Base-by-base conservation (phyloP, 2,888 invertebrate species). In the Thera obeliscata region DNA sequence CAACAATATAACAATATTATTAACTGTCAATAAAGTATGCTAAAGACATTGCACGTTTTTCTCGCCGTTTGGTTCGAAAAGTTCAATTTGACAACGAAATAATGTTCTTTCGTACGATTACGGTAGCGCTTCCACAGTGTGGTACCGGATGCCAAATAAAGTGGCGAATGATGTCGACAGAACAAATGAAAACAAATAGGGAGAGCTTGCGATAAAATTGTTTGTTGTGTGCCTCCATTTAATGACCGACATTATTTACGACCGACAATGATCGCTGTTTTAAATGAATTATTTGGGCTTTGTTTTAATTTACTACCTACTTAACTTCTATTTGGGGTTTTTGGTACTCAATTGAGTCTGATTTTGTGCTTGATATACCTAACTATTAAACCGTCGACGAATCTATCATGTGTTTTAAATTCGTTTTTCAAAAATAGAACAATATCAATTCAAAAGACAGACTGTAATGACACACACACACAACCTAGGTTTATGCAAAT, bases 171-270 rank as follows among this genome's bases (percentile, higher is more conserved):
- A 87, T 85, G 85, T 81, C 81, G 79, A 81, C 78, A 79, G 81
- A 75, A 86, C 86, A 87, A 89, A 89, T 87, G 87, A 83, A 88
- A 86, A 89, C 86, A 87, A 89, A 89, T 86, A 87, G 82, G 80
- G 83, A 82, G 83, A 87, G 80, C 75, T 76, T 69, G 80, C 82
- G 82, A 88, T 83, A 88, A 87, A 46, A 88, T 87, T 80, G 78
- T 77, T 81, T 78, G 81, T 78, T 81, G 79, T 78, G 75, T 78
- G 79, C 81, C 79, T 82, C 82, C 83, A 76, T 84, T 87, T 88
- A 86, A 89, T 82, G 82, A 82, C 79, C 76, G 75, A 77, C 78
- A 81, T 82, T 79, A 86, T 83, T 87, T 86, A 86, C 80, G 79
- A 75, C 73, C 74, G 72, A 76, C 75, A 72, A 76, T 76, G 72